Evolutionary conservation across 2,797 vertebrate species (phyloP), one percentile per base, ranked within the genome.

Genomic region (Chelon auratus): DNA sequence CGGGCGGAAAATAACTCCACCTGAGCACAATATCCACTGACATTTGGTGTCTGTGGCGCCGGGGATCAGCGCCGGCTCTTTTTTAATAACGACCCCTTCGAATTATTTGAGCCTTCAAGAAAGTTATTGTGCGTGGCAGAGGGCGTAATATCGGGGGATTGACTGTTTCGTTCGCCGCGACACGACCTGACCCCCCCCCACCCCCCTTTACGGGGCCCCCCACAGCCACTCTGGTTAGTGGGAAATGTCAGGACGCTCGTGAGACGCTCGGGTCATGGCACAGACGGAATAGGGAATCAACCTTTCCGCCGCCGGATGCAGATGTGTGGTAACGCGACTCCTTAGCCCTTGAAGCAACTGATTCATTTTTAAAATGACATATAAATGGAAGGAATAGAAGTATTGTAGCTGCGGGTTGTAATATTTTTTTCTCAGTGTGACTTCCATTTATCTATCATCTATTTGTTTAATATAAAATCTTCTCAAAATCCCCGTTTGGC

Each of bases 181-280:
- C 83, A 70, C 50, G 74, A 74, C 68, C 87, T 54, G 77, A 82
- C 81, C 24, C 3, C 24, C 24, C 24, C 81, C 3, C 24, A 2
- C 24, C 81, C 73, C 61, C 58, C 22, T 40, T 78, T 52, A 72
- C 55, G 68, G 80, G 62, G 22, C 24, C 24, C 77, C 75, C 30
- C 12, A 53, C 69, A 68, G 78, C 72, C 66, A 22, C 70, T 78
- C 67, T 67, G 71, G 53, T 82, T 80, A 78, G 77, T 8, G 72
- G 72, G 91, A 40, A 93, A 93, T 91, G 91, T 88, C 89, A 90
- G 8, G 36, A 50, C 22, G 40, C 70, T 82, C 42, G 30, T 67
- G 13, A 69, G 4, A 8, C 26, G 56, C 55, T 57, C 17, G 22
- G 68, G 66, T 72, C 30, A 17, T 54, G 1, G 52, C 22, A 12